Evolutionary conservation across 2,888 invertebrate genomes (phyloP).

Genomic region (Sussaba pulchella): DNA sequence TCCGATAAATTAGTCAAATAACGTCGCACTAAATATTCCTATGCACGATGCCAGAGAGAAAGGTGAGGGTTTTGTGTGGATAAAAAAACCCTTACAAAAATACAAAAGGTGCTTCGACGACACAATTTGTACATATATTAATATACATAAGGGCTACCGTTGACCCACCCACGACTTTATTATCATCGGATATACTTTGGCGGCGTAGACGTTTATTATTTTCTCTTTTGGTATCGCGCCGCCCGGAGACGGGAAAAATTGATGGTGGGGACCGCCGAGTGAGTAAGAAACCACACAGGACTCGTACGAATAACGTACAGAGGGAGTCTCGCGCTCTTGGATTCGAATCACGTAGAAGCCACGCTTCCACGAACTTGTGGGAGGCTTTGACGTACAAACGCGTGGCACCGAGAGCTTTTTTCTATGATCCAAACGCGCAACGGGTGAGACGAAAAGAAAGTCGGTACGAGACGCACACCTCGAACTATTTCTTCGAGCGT

Average conservation of each 20-base stretch:
- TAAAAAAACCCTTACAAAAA: slow-evolving; percentile 17
- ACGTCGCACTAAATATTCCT: slow-evolving; percentile 16
- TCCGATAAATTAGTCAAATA: slow-evolving; percentile 8
- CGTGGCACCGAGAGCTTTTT: slow-evolving; percentile 54
- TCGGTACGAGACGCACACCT: slow-evolving; percentile 2
- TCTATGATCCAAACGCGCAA: slow-evolving; percentile 56
- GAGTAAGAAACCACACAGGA: slow-evolving; percentile 36
- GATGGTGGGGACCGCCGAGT: slow-evolving; percentile 5
- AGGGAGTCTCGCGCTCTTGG: slow-evolving; percentile 65
- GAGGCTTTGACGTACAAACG: slow-evolving; percentile 49
- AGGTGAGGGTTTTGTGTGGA: not conserved
- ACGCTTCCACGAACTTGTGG: slow-evolving; percentile 74
- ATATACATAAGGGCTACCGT: slow-evolving; percentile 43
- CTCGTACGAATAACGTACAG: slow-evolving; percentile 56
- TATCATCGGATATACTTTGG: slow-evolving; percentile 43
- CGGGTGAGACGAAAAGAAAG: slow-evolving; percentile 52
- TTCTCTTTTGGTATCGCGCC: slow-evolving; percentile 33
- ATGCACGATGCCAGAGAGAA: not conserved
- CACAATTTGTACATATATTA: slow-evolving; percentile 24
- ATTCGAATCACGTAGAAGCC: slow-evolving; percentile 79
- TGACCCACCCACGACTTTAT: slow-evolving; percentile 62
- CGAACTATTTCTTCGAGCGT: not conserved
- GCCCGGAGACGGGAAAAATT: slow-evolving; percentile 34
- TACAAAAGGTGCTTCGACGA: slow-evolving; percentile 26
- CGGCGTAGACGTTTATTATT: slow-evolving; percentile 36